A percentile compares a stretch with the other conserved stretches of the same genome.
Conservation (phyloP, 2,113 vertebrate species). For the Ascaphus truei region DNA sequence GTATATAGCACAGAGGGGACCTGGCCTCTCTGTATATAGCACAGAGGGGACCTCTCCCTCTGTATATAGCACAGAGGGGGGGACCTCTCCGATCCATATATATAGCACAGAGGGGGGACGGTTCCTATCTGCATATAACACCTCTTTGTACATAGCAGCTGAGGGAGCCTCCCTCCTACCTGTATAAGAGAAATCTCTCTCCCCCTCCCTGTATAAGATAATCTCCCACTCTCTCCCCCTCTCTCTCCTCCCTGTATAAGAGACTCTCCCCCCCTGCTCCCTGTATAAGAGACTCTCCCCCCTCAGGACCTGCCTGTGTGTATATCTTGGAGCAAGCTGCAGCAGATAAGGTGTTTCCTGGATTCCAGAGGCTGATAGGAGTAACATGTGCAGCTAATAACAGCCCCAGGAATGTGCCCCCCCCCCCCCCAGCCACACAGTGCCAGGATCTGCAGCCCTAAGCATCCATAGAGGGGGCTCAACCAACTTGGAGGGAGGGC, state of each 20-base stretch:
- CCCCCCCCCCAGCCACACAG: constrained; percentile 10
- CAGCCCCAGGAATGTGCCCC: constrained; percentile 9
- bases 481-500: no score
- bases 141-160: no score
- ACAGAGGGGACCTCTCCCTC: no score
- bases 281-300: not conserved
- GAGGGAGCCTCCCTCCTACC: no score
- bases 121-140: no score
- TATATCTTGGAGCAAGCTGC: constrained; percentile 10
- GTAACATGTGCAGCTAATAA: constrained; percentile 27
- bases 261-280: not conserved
- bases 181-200: no score
- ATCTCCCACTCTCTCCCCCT: not conserved
- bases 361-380: constrained; percentile 8
- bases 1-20: no score
- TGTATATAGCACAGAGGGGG: no score
- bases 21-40: no score
- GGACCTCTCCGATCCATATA: no score
- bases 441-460: constrained; percentile 1
- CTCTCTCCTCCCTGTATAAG: not conserved
- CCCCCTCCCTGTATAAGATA: not conserved
- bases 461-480: not conserved
- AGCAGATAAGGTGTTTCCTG: constrained; percentile 24
- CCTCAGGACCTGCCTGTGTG: constrained; percentile 16
- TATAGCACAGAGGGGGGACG: no score